Evolutionary conservation across 2,888 invertebrate genomes (phyloP).

Genomic region (Pharmacophagus antenor): DNA sequence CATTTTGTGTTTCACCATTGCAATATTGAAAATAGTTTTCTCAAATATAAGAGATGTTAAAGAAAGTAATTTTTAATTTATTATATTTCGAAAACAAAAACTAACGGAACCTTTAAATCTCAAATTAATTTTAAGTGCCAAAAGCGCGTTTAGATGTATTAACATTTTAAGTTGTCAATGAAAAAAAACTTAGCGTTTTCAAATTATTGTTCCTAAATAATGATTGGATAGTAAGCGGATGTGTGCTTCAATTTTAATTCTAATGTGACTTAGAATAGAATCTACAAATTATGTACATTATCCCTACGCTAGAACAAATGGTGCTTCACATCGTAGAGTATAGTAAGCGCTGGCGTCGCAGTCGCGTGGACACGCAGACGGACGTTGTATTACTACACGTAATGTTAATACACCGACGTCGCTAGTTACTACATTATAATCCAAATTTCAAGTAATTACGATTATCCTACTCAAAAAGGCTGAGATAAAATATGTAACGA

Average conservation of each 20-base stretch:
- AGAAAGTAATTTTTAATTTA: slow-evolving; percentile 21
- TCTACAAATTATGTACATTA: slow-evolving; percentile 76
- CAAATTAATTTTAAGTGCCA: slow-evolving; percentile 73
- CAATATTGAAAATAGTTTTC: background rate
- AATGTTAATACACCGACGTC: slow-evolving; percentile 71
- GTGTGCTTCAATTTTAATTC: slow-evolving; percentile 66
- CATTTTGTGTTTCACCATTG: slow-evolving; percentile 25
- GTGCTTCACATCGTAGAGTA: slow-evolving; percentile 77
- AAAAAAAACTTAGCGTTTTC: slow-evolving; percentile 70
- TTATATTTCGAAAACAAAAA: slow-evolving; percentile 28
- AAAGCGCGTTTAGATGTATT: slow-evolving; percentile 64
- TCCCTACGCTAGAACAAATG: slow-evolving; percentile 81
- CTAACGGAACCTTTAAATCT: slow-evolving; percentile 35
- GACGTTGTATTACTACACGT: slow-evolving; percentile 48
- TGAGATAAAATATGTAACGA: slow-evolving; percentile 72
- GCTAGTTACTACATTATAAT: slow-evolving; percentile 77
- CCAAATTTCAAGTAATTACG: slow-evolving; percentile 67
- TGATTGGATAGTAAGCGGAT: slow-evolving; percentile 68
- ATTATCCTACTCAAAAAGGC: slow-evolving; percentile 80
- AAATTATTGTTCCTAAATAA: slow-evolving; percentile 78
- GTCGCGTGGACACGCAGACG: slow-evolving; percentile 39
- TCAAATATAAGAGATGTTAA: background rate
- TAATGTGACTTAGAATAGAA: slow-evolving; percentile 73
- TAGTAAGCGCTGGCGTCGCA: slow-evolving; percentile 47
- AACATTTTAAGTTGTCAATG: slow-evolving; percentile 63